Conservation (phyloP, 1,140 invertebrate genomes). For the Nebria ingens region DNA sequence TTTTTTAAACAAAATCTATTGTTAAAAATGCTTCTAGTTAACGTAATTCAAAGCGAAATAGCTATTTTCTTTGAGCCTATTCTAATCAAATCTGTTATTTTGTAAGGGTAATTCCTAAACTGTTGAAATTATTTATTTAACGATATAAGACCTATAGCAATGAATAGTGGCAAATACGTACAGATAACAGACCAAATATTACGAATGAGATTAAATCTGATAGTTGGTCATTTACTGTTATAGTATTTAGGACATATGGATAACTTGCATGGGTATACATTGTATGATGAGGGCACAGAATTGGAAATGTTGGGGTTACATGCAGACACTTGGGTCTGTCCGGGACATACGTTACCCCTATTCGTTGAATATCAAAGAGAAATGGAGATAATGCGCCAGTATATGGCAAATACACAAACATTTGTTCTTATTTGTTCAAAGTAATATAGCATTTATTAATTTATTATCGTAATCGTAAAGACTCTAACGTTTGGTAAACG, state of each 20-base stretch:
- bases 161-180: neutral
- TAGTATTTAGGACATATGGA: constrained; percentile 33
- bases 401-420: constrained; percentile 23
- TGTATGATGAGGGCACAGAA: constrained; percentile 30
- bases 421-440: constrained; percentile 28
- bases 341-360: constrained; percentile 32
- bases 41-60: too few species aligned
- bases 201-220: neutral
- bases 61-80: too few species aligned
- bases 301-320: constrained; percentile 26
- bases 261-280: constrained; percentile 28
- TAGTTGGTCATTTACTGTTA: constrained; percentile 14
- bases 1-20: too few species aligned
- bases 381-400: constrained; percentile 23
- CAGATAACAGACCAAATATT: constrained; percentile 9
- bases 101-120: too few species aligned
- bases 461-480: neutral
- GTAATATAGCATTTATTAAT: constrained; percentile 23
- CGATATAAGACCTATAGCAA: too few species aligned
- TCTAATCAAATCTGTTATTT: too few species aligned
- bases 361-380: constrained; percentile 21
- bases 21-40: too few species aligned
- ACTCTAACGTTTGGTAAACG: constrained; percentile 12
- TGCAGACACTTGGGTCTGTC: constrained; percentile 31
- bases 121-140: too few species aligned